These are phyloP conservation scores for Candidula unifasciata DNA, from an alignment of 2,888 invertebrate species.

Conservation along the genomic window DNA sequence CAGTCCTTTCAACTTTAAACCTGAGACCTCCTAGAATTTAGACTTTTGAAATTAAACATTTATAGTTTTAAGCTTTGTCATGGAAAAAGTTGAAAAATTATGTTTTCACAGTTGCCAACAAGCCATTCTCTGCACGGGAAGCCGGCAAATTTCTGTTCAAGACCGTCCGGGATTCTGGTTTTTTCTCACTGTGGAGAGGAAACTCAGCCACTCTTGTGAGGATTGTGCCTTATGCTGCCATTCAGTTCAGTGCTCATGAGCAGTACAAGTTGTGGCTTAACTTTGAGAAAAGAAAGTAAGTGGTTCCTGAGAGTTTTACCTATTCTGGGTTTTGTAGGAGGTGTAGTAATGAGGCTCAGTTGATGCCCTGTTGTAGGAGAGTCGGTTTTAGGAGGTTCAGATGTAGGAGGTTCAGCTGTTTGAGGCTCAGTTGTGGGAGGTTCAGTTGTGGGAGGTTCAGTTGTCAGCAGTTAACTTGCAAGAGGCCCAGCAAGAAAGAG, in stretches of 20 bases:
- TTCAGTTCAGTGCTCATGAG: slow-evolving; percentile 98
- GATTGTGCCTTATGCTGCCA: slow-evolving; percentile 96
- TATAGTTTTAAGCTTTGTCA: neutral
- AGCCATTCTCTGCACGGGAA: slow-evolving; percentile 78
- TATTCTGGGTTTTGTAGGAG: neutral
- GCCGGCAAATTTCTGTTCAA: slow-evolving; percentile 79
- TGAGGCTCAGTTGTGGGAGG: no score
- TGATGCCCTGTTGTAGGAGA: neutral
- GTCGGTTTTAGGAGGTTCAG: no score
- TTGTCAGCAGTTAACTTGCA: no score
- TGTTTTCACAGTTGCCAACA: slow-evolving; percentile 74
- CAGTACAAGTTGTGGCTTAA: slow-evolving; percentile 91
- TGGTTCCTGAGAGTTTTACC: neutral
- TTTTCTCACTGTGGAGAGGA: slow-evolving; percentile 93
- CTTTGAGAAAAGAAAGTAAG: slow-evolving; percentile 62
- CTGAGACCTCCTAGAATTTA: no score
- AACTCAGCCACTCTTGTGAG: slow-evolving; percentile 99
- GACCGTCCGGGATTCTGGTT: slow-evolving; percentile 87
- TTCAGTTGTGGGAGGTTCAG: no score
- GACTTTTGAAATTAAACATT: no score
- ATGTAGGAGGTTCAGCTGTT: no score
- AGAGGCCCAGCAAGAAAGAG: no score
- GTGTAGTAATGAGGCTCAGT: neutral
- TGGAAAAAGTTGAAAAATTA: neutral
- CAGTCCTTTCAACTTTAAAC: no score